These are phyloP conservation scores for Tragelaphus imberbis DNA, from an alignment of 2,113 vertebrate species.

Conservation along the genomic window DNA sequence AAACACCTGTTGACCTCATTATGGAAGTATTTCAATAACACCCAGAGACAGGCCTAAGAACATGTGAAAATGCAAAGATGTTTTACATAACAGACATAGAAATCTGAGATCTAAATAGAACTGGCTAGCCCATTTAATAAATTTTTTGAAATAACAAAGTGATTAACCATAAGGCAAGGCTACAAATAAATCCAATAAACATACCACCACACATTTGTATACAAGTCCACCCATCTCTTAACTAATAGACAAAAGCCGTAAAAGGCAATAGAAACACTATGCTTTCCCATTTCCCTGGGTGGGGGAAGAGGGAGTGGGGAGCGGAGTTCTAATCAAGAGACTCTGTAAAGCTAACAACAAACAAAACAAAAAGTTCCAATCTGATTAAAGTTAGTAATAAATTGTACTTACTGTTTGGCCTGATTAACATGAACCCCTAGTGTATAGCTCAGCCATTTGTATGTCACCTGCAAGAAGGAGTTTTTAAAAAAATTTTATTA, in stretches of 20 bases:
- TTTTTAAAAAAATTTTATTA: constrained; percentile 17
- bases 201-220: background rate
- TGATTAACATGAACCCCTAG: constrained; percentile 94
- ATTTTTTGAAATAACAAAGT: background rate
- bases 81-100: background rate
- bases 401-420: constrained; percentile 91
- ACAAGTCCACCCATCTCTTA: background rate
- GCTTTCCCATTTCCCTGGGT: background rate
- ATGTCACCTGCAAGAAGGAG: constrained; percentile 88
- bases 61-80: background rate
- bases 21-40: constrained; percentile 14
- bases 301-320: fast-evolving
- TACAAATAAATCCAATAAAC: constrained; percentile 26
- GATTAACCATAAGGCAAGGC: background rate
- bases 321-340: background rate
- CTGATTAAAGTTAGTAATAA: constrained; percentile 34
- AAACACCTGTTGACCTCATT: constrained; percentile 51
- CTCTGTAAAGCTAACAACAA: constrained; percentile 6
- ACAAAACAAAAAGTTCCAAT: background rate
- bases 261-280: background rate
- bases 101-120: background rate
- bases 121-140: background rate
- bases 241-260: constrained; percentile 8
- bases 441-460: constrained; percentile 96
- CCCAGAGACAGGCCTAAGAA: background rate